Percentiles rank a stretch among this genome's conserved stretches.
Evolutionary conservation across 2,797 vertebrate species (phyloP).

Genomic region (Sciurus carolinensis): DNA sequence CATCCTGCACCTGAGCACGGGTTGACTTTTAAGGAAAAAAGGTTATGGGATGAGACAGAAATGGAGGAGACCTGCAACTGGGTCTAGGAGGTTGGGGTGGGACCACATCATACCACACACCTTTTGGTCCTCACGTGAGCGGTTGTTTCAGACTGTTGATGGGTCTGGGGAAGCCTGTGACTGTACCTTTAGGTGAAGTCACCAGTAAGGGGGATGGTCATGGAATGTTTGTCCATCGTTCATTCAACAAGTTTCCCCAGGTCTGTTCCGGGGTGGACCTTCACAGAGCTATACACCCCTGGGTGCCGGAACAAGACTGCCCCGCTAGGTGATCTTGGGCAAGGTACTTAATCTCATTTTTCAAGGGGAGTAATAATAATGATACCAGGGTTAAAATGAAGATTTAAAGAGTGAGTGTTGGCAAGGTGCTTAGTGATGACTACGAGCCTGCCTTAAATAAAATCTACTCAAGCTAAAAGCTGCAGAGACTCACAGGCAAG

Average conservation of each 20-base stretch:
- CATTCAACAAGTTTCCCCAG: neutral
- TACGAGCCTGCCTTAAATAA: neutral
- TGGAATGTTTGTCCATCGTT: neutral
- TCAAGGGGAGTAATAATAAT: neutral
- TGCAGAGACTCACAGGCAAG: neutral
- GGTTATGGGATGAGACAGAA: rapidly evolving
- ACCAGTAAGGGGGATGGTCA: neutral
- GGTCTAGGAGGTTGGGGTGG: neutral
- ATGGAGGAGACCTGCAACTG: neutral
- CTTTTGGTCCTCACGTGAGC: neutral
- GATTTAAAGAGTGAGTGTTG: neutral
- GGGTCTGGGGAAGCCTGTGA: neutral
- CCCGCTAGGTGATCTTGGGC: neutral
- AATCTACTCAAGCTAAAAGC: neutral
- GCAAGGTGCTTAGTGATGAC: neutral
- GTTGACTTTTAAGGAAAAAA: neutral
- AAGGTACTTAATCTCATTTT: neutral
- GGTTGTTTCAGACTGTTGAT: neutral
- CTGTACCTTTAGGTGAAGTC: neutral
- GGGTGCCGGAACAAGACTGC: neutral
- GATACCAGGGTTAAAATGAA: neutral
- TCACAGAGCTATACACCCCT: rapidly evolving
- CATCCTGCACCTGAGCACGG: neutral
- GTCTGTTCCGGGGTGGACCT: neutral
- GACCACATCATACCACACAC: rapidly evolving